Conservation (phyloP, 30 jellyfish, hydroid and myxozoan genomes). For the Mastigias papua region DNA sequence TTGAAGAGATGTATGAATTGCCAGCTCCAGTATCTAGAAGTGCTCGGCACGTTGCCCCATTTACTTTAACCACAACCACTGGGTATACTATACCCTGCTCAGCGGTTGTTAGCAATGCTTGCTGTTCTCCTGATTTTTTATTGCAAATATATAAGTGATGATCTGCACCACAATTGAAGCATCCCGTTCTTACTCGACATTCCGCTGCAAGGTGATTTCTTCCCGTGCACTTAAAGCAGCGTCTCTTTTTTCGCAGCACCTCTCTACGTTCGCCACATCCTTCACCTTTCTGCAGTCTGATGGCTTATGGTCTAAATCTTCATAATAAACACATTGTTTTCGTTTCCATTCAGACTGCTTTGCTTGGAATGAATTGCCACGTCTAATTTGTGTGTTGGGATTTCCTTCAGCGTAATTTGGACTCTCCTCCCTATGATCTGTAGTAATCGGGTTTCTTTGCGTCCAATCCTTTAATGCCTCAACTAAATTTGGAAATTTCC, state of each 20-base stretch:
- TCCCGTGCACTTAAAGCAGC: conserved; percentile 11
- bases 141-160: too few relatives aligned
- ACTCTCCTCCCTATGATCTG: conserved; percentile 37
- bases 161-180: too few relatives aligned
- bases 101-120: background rate
- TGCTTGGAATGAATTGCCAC: conserved; percentile 32
- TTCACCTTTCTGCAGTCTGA: conserved; percentile 37
- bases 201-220: conserved; percentile 5
- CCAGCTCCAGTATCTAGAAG: too few relatives aligned
- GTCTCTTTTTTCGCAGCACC: conserved; percentile 4
- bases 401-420: conserved; percentile 1
- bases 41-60: too few relatives aligned
- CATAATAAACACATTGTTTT: conserved; percentile 47
- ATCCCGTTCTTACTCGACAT: conserved; percentile 23
- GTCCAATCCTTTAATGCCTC: conserved; percentile 59
- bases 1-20: too few relatives aligned
- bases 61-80: too few relatives aligned
- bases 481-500: conserved; percentile 52
- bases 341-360: conserved; percentile 34
- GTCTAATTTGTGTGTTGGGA: background rate
- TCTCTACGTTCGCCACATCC: conserved; percentile 60
- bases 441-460: conserved; percentile 48
- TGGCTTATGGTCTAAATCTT: conserved; percentile 49
- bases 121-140: background rate
- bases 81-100: too few relatives aligned